These are phyloP conservation scores for Amblyteles armatorius DNA, from an alignment of 2,888 invertebrate species.

Conservation along the genomic window DNA sequence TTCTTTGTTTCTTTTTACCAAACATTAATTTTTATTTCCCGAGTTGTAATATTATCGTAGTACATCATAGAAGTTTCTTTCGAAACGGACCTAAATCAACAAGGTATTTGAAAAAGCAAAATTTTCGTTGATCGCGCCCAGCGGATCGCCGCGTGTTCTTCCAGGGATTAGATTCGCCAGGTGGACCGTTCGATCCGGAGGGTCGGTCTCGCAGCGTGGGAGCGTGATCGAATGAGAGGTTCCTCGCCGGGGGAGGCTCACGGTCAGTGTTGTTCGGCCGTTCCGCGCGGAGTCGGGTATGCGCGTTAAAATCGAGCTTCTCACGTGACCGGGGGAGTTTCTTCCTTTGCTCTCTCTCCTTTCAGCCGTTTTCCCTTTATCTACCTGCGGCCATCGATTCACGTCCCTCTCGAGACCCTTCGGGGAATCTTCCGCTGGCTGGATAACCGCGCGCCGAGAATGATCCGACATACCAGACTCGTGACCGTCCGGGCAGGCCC, in stretches of 20 bases:
- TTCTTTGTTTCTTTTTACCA: background rate
- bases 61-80: no score
- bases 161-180: slow-evolving; percentile 5
- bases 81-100: background rate
- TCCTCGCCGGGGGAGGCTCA: background rate
- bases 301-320: slow-evolving; percentile 23
- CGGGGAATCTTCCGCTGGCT: slow-evolving; percentile 14
- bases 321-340: slow-evolving; percentile 1
- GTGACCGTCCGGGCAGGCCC: slow-evolving; percentile 8
- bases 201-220: slow-evolving; percentile 25
- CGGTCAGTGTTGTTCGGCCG: background rate
- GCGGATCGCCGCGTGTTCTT: background rate
- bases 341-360: slow-evolving; percentile 15
- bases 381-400: slow-evolving; percentile 53
- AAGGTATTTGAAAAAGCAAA: background rate
- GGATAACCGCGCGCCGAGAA: slow-evolving; percentile 9
- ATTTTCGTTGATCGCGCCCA: background rate
- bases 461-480: slow-evolving; percentile 16
- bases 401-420: slow-evolving; percentile 14
- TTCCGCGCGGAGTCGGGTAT: background rate
- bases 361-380: slow-evolving; percentile 37
- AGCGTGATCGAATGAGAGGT: slow-evolving; percentile 35
- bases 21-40: background rate
- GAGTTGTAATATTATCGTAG: background rate
- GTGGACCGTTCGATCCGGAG: background rate